Evolutionary conservation across 2,797 vertebrate species (phyloP).

Genomic region (Apodemus agrarius): DNA sequence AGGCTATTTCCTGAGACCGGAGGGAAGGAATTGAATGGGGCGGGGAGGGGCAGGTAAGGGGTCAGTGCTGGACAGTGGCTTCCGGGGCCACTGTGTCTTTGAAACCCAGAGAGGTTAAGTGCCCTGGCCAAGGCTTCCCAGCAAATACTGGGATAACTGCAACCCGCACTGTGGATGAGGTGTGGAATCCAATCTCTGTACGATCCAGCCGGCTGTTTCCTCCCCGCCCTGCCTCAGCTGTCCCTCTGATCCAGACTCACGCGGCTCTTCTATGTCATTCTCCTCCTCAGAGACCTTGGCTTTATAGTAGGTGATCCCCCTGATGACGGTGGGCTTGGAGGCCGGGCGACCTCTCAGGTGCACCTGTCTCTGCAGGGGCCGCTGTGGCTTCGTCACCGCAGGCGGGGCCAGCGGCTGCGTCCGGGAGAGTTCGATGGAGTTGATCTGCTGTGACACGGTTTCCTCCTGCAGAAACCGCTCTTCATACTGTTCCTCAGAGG

Average conservation of each 20-base stretch:
- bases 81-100: not conserved
- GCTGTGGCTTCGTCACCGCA: conserved; percentile 79
- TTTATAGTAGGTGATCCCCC: conserved; percentile 98
- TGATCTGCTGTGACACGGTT: conserved; percentile 86
- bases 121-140: not conserved
- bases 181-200: accelerated
- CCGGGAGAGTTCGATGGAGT: conserved; percentile 79
- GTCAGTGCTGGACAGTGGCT: not conserved
- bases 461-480: conserved; percentile 89
- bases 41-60: not conserved
- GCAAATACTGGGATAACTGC: not conserved
- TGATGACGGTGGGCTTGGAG: conserved; percentile 90
- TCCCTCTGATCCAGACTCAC: conserved; percentile 88
- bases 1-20: accelerated
- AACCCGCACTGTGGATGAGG: accelerated
- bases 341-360: conserved; percentile 82
- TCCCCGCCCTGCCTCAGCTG: not conserved
- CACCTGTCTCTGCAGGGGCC: conserved; percentile 84
- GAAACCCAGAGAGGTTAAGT: conserved; percentile 14
- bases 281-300: conserved; percentile 93
- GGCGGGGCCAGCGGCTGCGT: conserved; percentile 81
- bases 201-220: not conserved
- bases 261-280: conserved; percentile 92
- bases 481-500: conserved; percentile 90
- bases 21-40: not conserved